These are phyloP conservation scores for Polypedilum vanderplanki DNA, from an alignment of 1,140 invertebrate species.

Conservation along the genomic window DNA sequence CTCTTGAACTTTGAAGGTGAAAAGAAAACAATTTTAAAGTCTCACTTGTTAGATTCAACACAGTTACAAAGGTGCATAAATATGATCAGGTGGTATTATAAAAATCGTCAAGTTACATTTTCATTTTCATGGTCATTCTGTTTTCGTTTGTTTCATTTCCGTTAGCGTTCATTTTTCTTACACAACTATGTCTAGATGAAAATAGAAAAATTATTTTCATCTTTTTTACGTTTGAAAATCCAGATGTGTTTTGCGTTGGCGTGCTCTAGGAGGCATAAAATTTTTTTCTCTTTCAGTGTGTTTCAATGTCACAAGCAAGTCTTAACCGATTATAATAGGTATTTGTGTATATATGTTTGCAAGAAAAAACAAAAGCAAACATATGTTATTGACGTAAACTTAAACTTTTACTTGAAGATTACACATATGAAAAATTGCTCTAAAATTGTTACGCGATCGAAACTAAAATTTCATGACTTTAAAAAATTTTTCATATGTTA, in stretches of 20 bases:
- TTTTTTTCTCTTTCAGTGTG: not conserved
- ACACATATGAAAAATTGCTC: not conserved
- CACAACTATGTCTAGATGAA: not conserved
- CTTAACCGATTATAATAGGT: too few species aligned
- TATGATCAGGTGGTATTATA: conserved; percentile 1
- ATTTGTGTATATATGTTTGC: too few species aligned
- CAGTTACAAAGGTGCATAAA: not conserved
- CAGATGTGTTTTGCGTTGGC: conserved; percentile 14
- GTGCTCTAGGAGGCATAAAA: not conserved
- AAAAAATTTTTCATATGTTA: not conserved
- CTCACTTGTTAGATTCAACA: conserved; percentile 15
- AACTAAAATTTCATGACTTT: not conserved
- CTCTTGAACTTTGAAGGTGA: not conserved
- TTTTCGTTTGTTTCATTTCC: not conserved
- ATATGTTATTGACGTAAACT: not conserved
- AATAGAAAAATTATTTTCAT: conserved; percentile 18
- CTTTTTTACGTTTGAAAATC: conserved; percentile 24
- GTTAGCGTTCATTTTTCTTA: not conserved
- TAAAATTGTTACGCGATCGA: not conserved
- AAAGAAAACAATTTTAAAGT: not conserved
- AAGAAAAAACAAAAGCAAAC: not conserved
- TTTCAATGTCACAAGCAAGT: not conserved
- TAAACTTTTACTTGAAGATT: not conserved
- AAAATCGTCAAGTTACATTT: not conserved
- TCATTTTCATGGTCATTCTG: not conserved